phyloP scores from a whole-genome alignment of 2,888 invertebrate genomes.

The Scaptomyza reducta region DNA sequence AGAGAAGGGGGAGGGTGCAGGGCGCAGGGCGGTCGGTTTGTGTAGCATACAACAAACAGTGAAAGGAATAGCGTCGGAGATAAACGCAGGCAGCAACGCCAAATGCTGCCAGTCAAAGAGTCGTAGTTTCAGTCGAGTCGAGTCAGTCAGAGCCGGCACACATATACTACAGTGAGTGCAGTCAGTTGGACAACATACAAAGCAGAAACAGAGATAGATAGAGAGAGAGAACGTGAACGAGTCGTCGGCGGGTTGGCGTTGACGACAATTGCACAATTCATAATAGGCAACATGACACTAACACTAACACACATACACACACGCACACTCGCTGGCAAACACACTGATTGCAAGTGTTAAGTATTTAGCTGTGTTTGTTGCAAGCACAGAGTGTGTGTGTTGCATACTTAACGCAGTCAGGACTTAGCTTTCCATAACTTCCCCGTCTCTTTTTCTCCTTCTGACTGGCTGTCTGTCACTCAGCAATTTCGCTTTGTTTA shows the following conservation, averaged over 20 bases:
- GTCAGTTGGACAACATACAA: conserved; percentile 49
- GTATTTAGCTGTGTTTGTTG: conserved; percentile 54
- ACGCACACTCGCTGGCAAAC: not conserved
- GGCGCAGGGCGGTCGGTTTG: conserved; percentile 4
- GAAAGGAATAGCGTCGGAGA: conserved; percentile 35
- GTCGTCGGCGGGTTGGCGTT: conserved; percentile 61
- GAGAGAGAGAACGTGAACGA: not conserved
- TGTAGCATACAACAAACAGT: conserved; percentile 20
- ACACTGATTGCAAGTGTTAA: conserved; percentile 48
- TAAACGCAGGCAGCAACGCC: conserved; percentile 35
- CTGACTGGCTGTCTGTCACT: conserved; percentile 43
- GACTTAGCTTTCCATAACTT: conserved; percentile 2
- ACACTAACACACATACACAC: conserved; percentile 19
- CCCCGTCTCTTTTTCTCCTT: conserved; percentile 13
- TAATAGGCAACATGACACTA: conserved; percentile 72
- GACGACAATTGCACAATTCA: conserved; percentile 79
- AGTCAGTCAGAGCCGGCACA: conserved; percentile 2
- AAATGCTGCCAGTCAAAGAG: conserved; percentile 54
- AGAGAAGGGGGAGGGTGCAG: conserved; percentile 24
- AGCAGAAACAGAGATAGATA: conserved; percentile 1
- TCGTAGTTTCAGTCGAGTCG: conserved; percentile 19
- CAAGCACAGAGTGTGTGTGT: conserved; percentile 40
- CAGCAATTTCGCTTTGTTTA: conserved; percentile 59
- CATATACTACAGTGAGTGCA: conserved; percentile 43
- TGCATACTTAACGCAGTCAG: conserved; percentile 29